phyloP scores from a whole-genome alignment of 2,113 vertebrate species.

The Puffinus mauretanicus region DNA sequence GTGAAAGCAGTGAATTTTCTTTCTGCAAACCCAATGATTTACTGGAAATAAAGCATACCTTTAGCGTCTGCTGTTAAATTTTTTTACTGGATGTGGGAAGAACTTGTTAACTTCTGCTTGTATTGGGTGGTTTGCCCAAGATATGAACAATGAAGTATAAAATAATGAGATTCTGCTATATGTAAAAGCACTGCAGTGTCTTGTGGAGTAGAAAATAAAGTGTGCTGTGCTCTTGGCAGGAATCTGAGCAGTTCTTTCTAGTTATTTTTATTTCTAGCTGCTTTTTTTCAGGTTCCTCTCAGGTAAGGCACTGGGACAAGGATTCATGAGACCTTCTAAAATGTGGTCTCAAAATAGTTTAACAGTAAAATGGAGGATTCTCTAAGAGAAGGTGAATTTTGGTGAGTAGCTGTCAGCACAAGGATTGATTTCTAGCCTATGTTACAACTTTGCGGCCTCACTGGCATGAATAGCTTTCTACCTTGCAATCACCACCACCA shows the following conservation, averaged over 20 bases:
- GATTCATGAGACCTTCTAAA: not conserved
- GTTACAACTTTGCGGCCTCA: not conserved
- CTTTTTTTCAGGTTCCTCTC: not conserved
- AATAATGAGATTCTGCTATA: not conserved
- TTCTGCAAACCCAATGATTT: not conserved
- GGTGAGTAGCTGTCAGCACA: not conserved
- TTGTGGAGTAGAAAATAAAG: not conserved
- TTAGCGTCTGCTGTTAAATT: not conserved
- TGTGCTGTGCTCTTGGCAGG: not conserved
- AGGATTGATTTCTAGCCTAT: not conserved
- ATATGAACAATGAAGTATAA: not conserved
- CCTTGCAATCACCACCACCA: rapidly evolving
- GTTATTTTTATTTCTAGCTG: not conserved
- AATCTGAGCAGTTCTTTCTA: not conserved
- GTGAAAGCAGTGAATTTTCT: not conserved
- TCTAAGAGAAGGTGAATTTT: not conserved
- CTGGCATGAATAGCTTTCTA: not conserved
- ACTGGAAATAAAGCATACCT: not conserved
- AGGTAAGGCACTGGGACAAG: not conserved
- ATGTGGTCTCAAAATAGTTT: not conserved
- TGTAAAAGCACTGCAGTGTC: not conserved
- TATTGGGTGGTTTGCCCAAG: not conserved
- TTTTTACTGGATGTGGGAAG: not conserved
- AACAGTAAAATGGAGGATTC: not conserved
- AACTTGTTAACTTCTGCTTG: not conserved